Conservation (phyloP, 2,888 invertebrate genomes). For the Amblyjoppa proteus region DNA sequence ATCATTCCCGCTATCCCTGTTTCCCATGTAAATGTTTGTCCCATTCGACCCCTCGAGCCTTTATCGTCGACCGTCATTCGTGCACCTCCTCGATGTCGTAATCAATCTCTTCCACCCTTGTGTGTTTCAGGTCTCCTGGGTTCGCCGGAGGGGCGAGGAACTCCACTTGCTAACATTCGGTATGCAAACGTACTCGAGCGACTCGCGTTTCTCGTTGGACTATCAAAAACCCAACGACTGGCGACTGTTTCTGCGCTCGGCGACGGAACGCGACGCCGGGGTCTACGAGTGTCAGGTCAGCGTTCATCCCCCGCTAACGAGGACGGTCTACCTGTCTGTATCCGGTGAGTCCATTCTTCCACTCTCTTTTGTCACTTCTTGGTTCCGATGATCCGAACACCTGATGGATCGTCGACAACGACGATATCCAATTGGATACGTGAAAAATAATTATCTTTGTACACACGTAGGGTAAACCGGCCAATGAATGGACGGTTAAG, state of each 20-base stretch:
- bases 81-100: no score
- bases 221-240: constrained; percentile 92
- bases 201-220: constrained; percentile 89
- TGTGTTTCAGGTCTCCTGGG: constrained; percentile 81
- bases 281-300: constrained; percentile 93
- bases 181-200: constrained; percentile 81
- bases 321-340: constrained; percentile 89
- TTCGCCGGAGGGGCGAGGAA: constrained; percentile 81
- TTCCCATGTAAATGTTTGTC: neutral
- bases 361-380: neutral
- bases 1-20: neutral
- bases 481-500: no score
- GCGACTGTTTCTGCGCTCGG: constrained; percentile 90
- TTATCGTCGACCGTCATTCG: neutral
- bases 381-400: neutral
- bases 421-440: no score
- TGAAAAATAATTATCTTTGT: no score
- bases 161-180: constrained; percentile 81
- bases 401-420: no score
- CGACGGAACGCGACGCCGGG: constrained; percentile 92
- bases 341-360: constrained; percentile 87
- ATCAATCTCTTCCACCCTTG: neutral
- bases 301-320: constrained; percentile 91
- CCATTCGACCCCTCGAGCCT: constrained; percentile 14
- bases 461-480: no score